Conservation (phyloP, 2,888 invertebrate genomes). For the Andrena minutula region DNA sequence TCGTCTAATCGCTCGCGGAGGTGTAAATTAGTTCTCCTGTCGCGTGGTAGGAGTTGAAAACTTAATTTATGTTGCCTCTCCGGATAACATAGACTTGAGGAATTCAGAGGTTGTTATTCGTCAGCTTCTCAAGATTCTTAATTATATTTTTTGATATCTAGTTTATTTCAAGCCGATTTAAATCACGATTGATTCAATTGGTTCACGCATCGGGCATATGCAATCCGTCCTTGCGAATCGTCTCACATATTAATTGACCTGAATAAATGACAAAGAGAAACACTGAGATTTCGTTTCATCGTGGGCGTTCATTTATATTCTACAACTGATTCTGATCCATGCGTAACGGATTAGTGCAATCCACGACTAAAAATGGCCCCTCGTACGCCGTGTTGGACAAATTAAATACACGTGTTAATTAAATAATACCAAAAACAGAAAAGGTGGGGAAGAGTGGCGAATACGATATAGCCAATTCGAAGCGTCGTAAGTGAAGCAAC, state of each 20-base stretch:
- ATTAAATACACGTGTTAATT: neutral
- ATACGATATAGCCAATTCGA: too few relatives aligned
- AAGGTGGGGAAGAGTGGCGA: too few relatives aligned
- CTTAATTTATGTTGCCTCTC: slow-evolving; percentile 6
- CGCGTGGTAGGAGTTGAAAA: neutral
- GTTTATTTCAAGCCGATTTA: neutral
- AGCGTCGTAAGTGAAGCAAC: too few relatives aligned
- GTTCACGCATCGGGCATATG: neutral
- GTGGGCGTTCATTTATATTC: slow-evolving; percentile 48
- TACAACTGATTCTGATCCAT: slow-evolving; percentile 11
- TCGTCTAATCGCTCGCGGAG: slow-evolving; percentile 38
- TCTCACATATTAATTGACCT: slow-evolving; percentile 46
- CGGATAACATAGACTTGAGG: too few relatives aligned
- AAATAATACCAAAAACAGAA: neutral
- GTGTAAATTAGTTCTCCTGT: slow-evolving; percentile 26
- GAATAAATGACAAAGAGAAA: slow-evolving; percentile 41
- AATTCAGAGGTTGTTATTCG: neutral
- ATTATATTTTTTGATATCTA: too few relatives aligned
- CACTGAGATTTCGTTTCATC: slow-evolving; percentile 21
- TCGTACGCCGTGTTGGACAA: neutral
- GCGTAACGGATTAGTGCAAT: slow-evolving; percentile 21
- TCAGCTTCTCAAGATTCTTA: neutral
- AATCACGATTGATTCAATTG: neutral
- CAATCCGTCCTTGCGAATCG: slow-evolving; percentile 33
- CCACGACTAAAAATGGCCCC: neutral